Evolutionary conservation across 2,888 invertebrate species (phyloP).

Genomic region (Tipula confusa): DNA sequence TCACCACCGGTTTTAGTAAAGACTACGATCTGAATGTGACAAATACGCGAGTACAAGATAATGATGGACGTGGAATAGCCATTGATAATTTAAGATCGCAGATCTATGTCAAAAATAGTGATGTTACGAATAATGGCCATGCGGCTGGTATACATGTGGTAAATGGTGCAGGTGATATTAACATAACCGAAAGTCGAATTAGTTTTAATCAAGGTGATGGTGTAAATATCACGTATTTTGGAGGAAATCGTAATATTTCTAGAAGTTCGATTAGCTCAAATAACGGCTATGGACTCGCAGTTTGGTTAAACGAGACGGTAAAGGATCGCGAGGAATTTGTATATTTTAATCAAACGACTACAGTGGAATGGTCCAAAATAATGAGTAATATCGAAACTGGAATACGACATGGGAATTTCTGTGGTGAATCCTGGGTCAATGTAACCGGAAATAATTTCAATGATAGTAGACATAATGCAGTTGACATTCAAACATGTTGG

Average conservation of each 20-base stretch:
- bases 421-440: conserved; percentile 78
- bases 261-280: conserved; percentile 81
- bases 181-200: conserved; percentile 84
- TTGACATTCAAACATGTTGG: conserved; percentile 85
- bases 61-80: conserved; percentile 92
- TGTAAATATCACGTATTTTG: conserved; percentile 90
- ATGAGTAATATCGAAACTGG: conserved; percentile 84
- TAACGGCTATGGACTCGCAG: conserved; percentile 78
- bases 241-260: conserved; percentile 90
- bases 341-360: conserved; percentile 77
- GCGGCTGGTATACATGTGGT: conserved; percentile 87
- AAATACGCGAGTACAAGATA: conserved; percentile 78
- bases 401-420: conserved; percentile 89
- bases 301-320: conserved; percentile 86
- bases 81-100: conserved; percentile 86
- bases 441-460: conserved; percentile 89
- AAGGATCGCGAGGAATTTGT: conserved; percentile 62
- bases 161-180: conserved; percentile 89
- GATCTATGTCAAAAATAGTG: conserved; percentile 76
- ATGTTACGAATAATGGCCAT: conserved; percentile 81
- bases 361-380: conserved; percentile 81
- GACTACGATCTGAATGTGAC: conserved; percentile 84
- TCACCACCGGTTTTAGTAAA: conserved; percentile 72
- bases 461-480: conserved; percentile 69
- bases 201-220: conserved; percentile 92